A percentile compares a stretch with the other conserved stretches of the same genome.
Conservation (phyloP, 2,797 vertebrate genomes). For the Poecilia gillii region DNA sequence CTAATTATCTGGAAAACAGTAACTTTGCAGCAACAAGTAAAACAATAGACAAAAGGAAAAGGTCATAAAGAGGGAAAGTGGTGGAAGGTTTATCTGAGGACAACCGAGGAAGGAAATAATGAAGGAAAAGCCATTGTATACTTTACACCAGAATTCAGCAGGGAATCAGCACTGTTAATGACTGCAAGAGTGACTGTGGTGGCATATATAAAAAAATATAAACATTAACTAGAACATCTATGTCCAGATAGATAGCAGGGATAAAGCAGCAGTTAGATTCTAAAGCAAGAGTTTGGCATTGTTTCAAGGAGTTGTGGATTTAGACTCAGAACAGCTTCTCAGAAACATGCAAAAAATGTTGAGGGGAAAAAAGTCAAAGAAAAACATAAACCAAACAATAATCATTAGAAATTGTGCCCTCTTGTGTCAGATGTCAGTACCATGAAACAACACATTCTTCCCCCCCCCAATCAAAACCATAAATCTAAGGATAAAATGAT, state of each 20-base stretch:
- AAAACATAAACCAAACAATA: not conserved
- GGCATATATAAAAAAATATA: not conserved
- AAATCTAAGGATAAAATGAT: not conserved
- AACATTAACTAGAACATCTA: constrained; percentile 17
- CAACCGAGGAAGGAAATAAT: not conserved
- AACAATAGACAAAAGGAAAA: constrained; percentile 3
- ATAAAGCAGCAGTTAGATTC: not conserved
- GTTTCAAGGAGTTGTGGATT: not conserved
- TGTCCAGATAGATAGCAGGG: not conserved
- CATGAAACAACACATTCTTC: not conserved
- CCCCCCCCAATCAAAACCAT: not conserved
- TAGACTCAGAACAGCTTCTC: not conserved
- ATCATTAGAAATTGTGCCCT: constrained; percentile 19
- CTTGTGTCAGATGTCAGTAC: constrained; percentile 35
- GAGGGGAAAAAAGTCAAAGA: not conserved
- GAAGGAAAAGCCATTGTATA: not conserved
- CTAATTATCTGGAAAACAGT: not conserved
- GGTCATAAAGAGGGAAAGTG: constrained; percentile 1
- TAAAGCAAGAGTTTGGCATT: not conserved
- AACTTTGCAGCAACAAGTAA: constrained; percentile 2
- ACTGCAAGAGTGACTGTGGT: not conserved
- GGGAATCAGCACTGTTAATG: not conserved
- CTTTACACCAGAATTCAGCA: not conserved
- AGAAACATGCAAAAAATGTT: not conserved
- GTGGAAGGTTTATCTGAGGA: not conserved